Evolutionary conservation across 2,888 invertebrate genomes (phyloP), one percentile per base, ranked within the genome.

Genomic region (Neoitamus cyanurus): DNA sequence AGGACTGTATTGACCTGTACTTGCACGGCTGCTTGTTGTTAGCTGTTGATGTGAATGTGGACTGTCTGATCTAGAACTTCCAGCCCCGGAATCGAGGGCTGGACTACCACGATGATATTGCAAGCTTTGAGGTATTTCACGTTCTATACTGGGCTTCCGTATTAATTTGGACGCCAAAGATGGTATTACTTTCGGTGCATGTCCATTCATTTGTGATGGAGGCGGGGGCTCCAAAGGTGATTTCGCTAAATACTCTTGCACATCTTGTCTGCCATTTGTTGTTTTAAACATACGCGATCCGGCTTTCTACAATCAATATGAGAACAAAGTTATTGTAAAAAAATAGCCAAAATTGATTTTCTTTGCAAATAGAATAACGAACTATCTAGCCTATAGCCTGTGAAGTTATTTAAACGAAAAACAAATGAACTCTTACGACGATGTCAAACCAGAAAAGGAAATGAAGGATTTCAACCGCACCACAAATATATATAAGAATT

Each of bases 1-100:
- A 28, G 93, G 93, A 83, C 93, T 93, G 87, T 90, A 91, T 87
- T 90, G 91, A 9, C 91, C 91, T 30, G 90, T 90, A 88, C 90
- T 90, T 70, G 90, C 89, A 9, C 91, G 89, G 87, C 92, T 92
- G 88, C 92, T 92, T 87, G 90, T 90, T 82, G 90, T 90, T 80
- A 95, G 92, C 88, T 95, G 95, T 88, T 95, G 95, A 89, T 95
- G 93, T 72, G 93, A 92, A 87, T 97, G 94, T 15, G 97, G 97
- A 90, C 97, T 97, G 90, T 97, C 97, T 5, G 97, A 97, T 83
- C 97, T 93, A 70, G 97, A 97, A 89, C 96, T 96, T 77, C 97
- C 97, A 13, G 97, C 97, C 20, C 97, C 97, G 83, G 96, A 96
- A 89, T 97, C 97, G 85, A 97, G 92, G 25, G 97, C 97, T 7